These are phyloP conservation scores for Apomyelois bistriatella DNA, from an alignment of 2,888 invertebrate species.

Conservation along the genomic window DNA sequence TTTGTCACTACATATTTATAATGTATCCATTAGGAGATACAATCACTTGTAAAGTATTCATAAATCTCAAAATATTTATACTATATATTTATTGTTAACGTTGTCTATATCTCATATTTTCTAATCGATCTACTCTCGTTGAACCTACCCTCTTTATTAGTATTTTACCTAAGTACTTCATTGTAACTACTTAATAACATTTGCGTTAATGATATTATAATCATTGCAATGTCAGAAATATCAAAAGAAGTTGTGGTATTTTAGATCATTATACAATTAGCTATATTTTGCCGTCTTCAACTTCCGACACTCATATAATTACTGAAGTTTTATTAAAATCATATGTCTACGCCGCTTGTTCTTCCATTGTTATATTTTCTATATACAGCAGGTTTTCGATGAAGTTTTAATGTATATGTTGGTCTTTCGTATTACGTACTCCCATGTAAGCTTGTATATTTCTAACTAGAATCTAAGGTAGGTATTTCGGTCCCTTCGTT, in stretches of 20 bases:
- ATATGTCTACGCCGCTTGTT: conserved; percentile 21
- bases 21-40: background rate
- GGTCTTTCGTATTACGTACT: conserved; percentile 23
- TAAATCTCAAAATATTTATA: conserved; percentile 7
- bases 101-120: conserved; percentile 31
- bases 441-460: conserved; percentile 23
- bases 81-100: conserved; percentile 27
- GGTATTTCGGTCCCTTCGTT: conserved; percentile 34
- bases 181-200: conserved; percentile 13
- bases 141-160: conserved; percentile 36
- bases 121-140: conserved; percentile 37
- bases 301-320: background rate
- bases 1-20: background rate
- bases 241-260: conserved; percentile 14
- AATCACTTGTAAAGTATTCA: background rate
- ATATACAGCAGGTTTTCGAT: conserved; percentile 23
- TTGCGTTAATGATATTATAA: conserved; percentile 33
- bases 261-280: conserved; percentile 31
- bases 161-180: conserved; percentile 26
- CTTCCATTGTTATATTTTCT: conserved; percentile 25
- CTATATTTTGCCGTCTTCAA: conserved; percentile 21
- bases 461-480: conserved; percentile 37
- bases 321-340: conserved; percentile 14
- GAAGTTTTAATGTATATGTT: conserved; percentile 21
- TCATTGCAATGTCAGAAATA: conserved; percentile 17